Base-by-base conservation (phyloP, 2,797 vertebrate species). In the Sarcophilus harrisii region DNA sequence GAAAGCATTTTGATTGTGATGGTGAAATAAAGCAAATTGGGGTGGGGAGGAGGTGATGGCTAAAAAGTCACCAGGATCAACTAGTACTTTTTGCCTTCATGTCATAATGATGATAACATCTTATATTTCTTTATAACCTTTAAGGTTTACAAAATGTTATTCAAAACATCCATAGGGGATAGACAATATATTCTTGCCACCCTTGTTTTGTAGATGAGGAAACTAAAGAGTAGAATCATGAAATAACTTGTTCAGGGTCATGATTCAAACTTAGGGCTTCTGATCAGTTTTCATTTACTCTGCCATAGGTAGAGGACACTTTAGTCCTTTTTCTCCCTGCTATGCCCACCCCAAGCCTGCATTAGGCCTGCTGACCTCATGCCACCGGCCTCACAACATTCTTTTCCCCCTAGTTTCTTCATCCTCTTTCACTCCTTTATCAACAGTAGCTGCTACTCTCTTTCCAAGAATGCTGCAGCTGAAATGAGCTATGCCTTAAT, bases 241-340 rank as follows among this genome's bases (percentile, higher is more conserved):
- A 93, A 87, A 57, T 32, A 32, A 81, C 52, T 90, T 93, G 58
- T 66, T 32, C 92, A 92, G 95, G 52, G 32, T 91, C 32, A 58
- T 73, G 52, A 57, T n/a, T 81, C 81, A 90, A 59, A 60, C 58
- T 92, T 24, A 90, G 57, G 58, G 57, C 54, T 57, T 96, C n/a
- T 73, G 66, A 73, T 73, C 16, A 66, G n/a, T 73, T 38, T 73
- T 21, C 66, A 21, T 38, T 6, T 21, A 21, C 5, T 38, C 16
- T 73, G n/a, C 32, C 14, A n/a, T 16, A 66, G 62, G 32, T 18
- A 66, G 14, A 6, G 14, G 32, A 32, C 5, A n/a, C 24, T 32
- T 38, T 18, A 18, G 5, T n/a, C 18, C n/a, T 21, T 73, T 73
- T 73, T 38, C 66, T 38, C 62, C 32, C 16, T 73, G n/a, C n/a